These are phyloP conservation scores for Mamestra configurata DNA, from an alignment of 1,140 invertebrate species.

Conservation along the genomic window DNA sequence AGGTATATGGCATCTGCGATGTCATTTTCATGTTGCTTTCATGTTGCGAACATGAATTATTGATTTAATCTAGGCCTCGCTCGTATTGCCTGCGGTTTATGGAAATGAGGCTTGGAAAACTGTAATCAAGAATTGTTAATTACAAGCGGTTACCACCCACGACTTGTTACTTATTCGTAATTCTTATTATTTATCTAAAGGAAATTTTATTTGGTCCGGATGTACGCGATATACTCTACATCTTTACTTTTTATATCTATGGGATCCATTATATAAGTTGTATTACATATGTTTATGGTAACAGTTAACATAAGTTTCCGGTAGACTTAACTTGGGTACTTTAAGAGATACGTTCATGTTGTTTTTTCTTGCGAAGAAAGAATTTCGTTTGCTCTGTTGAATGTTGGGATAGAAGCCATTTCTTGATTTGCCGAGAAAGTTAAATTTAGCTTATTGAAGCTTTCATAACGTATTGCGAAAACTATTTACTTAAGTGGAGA, in stretches of 20 bases:
- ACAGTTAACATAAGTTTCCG: slow-evolving; percentile 31
- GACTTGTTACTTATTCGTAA: slow-evolving; percentile 49
- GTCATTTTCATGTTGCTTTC: slow-evolving; percentile 55
- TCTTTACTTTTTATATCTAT: slow-evolving; percentile 24
- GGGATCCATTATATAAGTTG: slow-evolving; percentile 21
- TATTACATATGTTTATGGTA: slow-evolving; percentile 21
- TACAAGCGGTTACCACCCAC: slow-evolving; percentile 67
- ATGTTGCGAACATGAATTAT: slow-evolving; percentile 62
- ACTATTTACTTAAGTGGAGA: not conserved
- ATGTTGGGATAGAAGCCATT: not conserved
- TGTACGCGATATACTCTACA: slow-evolving; percentile 1
- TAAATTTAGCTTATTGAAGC: not conserved
- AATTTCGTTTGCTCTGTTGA: not conserved
- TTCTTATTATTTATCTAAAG: slow-evolving; percentile 24
- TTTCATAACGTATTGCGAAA: not conserved
- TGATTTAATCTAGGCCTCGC: slow-evolving; percentile 68
- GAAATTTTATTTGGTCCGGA: slow-evolving; percentile 15
- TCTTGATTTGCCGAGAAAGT: not conserved
- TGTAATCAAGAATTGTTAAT: slow-evolving; percentile 74
- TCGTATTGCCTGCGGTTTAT: slow-evolving; percentile 73
- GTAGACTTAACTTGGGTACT: slow-evolving; percentile 29
- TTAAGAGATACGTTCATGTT: slow-evolving; percentile 15
- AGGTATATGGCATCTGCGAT: slow-evolving; percentile 57
- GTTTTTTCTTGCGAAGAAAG: not conserved
- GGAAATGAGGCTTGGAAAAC: slow-evolving; percentile 68